Conservation (phyloP, 2,797 vertebrate species). For the Cheirogaleus major region DNA sequence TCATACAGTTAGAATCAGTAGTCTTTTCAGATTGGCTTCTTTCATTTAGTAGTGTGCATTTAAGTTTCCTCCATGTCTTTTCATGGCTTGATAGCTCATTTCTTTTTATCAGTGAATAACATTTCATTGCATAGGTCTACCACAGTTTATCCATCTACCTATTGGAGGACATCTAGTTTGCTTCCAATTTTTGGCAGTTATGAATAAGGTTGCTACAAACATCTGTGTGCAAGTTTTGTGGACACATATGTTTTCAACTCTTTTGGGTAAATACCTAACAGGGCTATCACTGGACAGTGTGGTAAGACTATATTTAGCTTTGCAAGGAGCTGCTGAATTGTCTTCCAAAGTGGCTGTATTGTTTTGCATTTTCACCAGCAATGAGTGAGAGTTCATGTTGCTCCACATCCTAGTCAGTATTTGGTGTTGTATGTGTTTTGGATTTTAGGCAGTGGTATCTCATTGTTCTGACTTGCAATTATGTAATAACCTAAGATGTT, state of each 20-base stretch:
- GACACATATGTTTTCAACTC: neutral
- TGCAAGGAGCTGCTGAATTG: neutral
- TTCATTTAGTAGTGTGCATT: neutral
- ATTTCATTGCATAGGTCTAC: no score
- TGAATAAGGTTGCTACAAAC: neutral
- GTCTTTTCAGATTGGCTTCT: neutral
- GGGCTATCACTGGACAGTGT: neutral
- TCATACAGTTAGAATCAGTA: neutral
- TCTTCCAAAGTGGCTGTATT: neutral
- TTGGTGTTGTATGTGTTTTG: neutral
- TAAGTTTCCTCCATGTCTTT: neutral
- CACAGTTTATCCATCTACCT: neutral
- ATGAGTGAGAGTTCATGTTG: neutral
- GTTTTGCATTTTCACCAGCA: neutral
- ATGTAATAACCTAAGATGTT: neutral
- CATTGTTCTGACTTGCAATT: neutral
- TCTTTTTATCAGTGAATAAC: neutral
- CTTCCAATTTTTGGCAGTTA: neutral
- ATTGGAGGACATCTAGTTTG: neutral
- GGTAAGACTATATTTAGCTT: neutral
- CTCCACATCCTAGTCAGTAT: neutral
- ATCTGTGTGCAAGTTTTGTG: neutral
- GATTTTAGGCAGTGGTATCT: neutral
- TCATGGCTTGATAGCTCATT: neutral
- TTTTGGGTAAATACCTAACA: neutral